These are phyloP conservation scores for Gerris lacustris DNA, from an alignment of 2,888 invertebrate species.

Conservation along the genomic window DNA sequence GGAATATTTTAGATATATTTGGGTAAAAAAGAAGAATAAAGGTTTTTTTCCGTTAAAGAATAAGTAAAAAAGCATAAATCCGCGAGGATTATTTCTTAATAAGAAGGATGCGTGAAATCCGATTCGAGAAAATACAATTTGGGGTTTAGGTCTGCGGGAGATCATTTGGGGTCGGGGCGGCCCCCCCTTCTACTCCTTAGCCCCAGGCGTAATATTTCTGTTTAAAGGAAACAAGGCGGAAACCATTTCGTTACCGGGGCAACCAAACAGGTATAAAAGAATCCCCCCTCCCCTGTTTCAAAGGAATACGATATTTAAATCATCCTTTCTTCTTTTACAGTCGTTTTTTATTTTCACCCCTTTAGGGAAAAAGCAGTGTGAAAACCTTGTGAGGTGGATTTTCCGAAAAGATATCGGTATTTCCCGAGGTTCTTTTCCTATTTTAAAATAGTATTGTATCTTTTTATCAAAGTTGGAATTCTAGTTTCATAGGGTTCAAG, in stretches of 20 bases:
- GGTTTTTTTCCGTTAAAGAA: no score
- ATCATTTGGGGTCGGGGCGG: not conserved
- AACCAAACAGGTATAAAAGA: not conserved
- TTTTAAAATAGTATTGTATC: no score
- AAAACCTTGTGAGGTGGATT: not conserved
- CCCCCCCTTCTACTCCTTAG: not conserved
- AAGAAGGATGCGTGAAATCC: conserved; percentile 5
- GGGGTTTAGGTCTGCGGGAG: not conserved
- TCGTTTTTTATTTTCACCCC: not conserved
- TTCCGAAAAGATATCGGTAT: not conserved
- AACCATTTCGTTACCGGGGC: not conserved
- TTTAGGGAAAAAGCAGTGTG: not conserved
- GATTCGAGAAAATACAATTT: conserved; percentile 1
- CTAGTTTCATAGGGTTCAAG: no score
- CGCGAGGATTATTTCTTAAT: not conserved
- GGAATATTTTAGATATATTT: no score
- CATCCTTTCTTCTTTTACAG: not conserved
- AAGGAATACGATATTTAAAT: conserved; percentile 1
- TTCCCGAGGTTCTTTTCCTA: no score
- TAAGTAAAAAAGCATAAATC: no score
- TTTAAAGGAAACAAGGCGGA: conserved; percentile 1
- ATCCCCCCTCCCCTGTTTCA: not conserved
- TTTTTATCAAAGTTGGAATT: no score
- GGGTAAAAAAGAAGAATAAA: no score
- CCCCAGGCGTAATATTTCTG: not conserved